Percentiles rank a stretch among this genome's conserved stretches.
Evolutionary conservation across 2,797 vertebrate species (phyloP).

Genomic region (Glossophaga mutica): DNA sequence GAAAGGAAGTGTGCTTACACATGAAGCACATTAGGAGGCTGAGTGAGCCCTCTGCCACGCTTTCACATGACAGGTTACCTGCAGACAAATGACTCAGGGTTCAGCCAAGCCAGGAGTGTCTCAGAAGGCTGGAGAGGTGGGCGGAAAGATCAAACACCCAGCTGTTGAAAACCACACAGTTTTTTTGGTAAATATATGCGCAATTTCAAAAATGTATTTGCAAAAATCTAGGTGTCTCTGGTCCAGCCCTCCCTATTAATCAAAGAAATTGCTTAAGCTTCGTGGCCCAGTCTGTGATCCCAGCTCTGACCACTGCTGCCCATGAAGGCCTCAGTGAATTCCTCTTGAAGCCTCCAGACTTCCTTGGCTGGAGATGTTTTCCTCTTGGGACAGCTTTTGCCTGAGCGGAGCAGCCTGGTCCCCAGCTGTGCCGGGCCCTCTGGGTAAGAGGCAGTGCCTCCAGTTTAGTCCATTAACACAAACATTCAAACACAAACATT

Average conservation of each 20-base stretch:
- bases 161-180: slow-evolving; percentile 19
- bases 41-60: not conserved
- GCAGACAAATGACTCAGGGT: not conserved
- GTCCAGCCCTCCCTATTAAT: slow-evolving; percentile 32
- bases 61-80: not conserved
- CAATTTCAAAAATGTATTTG: slow-evolving; percentile 48
- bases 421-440: slow-evolving; percentile 53
- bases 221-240: slow-evolving; percentile 42
- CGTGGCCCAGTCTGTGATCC: not conserved
- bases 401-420: slow-evolving; percentile 48
- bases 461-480: slow-evolving; percentile 72
- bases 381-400: slow-evolving; percentile 61
- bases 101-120: not conserved
- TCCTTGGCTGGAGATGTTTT: slow-evolving; percentile 64
- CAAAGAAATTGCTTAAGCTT: slow-evolving; percentile 48
- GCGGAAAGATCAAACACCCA: not conserved
- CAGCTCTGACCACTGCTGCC: not conserved
- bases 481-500: slow-evolving; percentile 77
- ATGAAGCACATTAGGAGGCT: not conserved
- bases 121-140: not conserved
- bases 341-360: slow-evolving; percentile 62
- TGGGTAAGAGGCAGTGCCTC: slow-evolving; percentile 67
- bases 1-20: not conserved
- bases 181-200: slow-evolving; percentile 34
- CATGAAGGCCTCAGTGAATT: slow-evolving; percentile 42